Base-by-base conservation (phyloP, 2,797 vertebrate species). In the Melanogrammus aeglefinus region DNA sequence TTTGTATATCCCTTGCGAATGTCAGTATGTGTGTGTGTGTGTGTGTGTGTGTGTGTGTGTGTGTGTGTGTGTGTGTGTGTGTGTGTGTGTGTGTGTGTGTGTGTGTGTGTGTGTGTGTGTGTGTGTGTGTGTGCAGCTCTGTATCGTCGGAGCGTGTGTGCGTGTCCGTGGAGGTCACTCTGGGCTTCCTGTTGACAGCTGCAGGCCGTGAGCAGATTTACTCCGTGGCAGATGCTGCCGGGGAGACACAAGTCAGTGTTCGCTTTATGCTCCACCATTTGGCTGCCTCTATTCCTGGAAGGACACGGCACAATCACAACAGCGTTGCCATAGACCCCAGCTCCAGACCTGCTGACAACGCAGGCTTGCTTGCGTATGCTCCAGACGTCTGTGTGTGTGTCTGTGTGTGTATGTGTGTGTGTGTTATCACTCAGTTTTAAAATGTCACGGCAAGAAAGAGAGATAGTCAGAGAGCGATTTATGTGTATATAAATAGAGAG, bases 121-220 rank as follows among this genome's bases (percentile, higher is more conserved):
- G n/a, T n/a, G n/a, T n/a, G 78, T 82, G 57, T 71, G 80, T 75
- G 81, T 74, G 41, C 79, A 36, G 35, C 35, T 36, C 35, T 36
- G 35, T 36, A 7, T 36, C 35, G 35, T 38, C 36, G 8, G 78
- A 83, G 79, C 31, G 31, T 24, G 39, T 44, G 27, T 77, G 83
- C 79, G 84, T 81, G 82, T 88, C 66, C 85, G 84, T 86, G 82
- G 85, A 89, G 91, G 90, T 90, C 89, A 90, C 87, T 91, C 91
- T 91, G 81, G 88, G 86, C 90, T 91, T 94, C 90, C 92, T 92
- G 89, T 91, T 90, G 93, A 94, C 94, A 94, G 93, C 91, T 95
- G 93, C 91, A 87, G 88, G 82, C 90, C 89, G 91, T 82, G 87
- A 85, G 90, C 87, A 90, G 90, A 93, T 93, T 92, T 92, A 91